Base-by-base conservation (phyloP, 2,113 vertebrate species). In the Peromyscus maniculatus region DNA sequence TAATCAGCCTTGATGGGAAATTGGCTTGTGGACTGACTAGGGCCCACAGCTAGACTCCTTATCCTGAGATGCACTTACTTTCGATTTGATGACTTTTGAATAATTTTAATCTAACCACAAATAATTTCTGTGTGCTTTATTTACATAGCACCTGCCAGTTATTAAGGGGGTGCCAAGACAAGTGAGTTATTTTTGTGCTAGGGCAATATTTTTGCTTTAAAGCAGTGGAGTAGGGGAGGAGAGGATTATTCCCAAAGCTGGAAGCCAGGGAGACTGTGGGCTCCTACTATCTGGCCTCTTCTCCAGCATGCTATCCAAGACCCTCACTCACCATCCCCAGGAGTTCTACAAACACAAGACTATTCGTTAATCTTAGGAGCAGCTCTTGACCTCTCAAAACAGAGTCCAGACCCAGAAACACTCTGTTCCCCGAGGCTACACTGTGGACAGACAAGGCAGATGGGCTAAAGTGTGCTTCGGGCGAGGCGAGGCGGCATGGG, bases 21-120 rank as follows among this genome's bases (percentile, higher is more conserved):
- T 1, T 0, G 5, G 7, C 16, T 7, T 1, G 17, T 36, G n/a
- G 10, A 6, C 16, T 0, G 10, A 6, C 16, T 0, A 7, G n/a
- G 0, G 19, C 10, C n/a, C 17, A 28, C 22, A 71, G 22, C 55
- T 57, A 28, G 43, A 62, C 8, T 5, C 19, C n/a, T 39, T 28
- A 22, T 39, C 22, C 84, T 39, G 3, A 31, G 43, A 33, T 31
- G 62, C 19, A 71, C 39, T 79, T 49, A 17, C 87, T 94, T 97
- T 69, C 67, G 31, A 5, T 55, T n/a, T 43, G 77, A 78, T 88
- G 59, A 62, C 13, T 64, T 79, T 87, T 12, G 7, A 93, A 21
- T 59, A 33, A 66, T 77, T 87, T 75, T 69, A 77, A 62, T 87
- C 64, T 88, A 49, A 39, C 71, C 66, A 77, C 43, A 89, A 83